Evolutionary conservation across 2,888 invertebrate genomes (phyloP), one percentile per base, ranked within the genome.

Genomic region (Drosophila meridiana): DNA sequence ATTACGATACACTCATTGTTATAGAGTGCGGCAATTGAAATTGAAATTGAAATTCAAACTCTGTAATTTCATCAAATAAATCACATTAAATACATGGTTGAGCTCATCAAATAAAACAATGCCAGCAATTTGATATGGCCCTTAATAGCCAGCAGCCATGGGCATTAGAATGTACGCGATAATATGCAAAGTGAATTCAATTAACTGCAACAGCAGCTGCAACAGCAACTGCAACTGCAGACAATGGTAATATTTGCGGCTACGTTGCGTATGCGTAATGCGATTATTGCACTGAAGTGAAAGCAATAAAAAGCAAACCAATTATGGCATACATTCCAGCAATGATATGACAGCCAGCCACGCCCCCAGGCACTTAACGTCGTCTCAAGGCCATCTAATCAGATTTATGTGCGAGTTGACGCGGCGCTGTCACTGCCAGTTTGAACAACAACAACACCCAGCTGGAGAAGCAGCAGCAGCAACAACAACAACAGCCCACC

Each of bases 231-330:
- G 20, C 20, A 20, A 20, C 20, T 20, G 20, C 20, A 55, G 43
- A 52, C 60, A 78, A 72, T 83, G 66, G 48, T 20, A 56, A 65
- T 47, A 32, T 63, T 30, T 70, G 61, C 38, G 30, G 56, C 69
- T 69, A 76, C 64, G 71, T 50, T 70, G 80, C 87, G 87, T 82
- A 88, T 86, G 76, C 66, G 75, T 69, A 88, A 82, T 80, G 59
- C 40, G 68, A 75, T 83, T 83, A 70, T 66, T 78, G 74, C 78
- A 71, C 42, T 74, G 40, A 84, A 73, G 67, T 76, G 77, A 14
- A 69, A 69, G 72, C 80, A 78, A 78, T 82, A 83, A 85, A 87
- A 84, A 42, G 42, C 20, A 72, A 87, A 68, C 56, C 82, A 85
- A 87, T 87, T 85, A 87, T 56, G 59, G 32, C 56, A 71, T 73